Conservation (phyloP, 2,888 invertebrate species). For the Folsomia manolachei region DNA sequence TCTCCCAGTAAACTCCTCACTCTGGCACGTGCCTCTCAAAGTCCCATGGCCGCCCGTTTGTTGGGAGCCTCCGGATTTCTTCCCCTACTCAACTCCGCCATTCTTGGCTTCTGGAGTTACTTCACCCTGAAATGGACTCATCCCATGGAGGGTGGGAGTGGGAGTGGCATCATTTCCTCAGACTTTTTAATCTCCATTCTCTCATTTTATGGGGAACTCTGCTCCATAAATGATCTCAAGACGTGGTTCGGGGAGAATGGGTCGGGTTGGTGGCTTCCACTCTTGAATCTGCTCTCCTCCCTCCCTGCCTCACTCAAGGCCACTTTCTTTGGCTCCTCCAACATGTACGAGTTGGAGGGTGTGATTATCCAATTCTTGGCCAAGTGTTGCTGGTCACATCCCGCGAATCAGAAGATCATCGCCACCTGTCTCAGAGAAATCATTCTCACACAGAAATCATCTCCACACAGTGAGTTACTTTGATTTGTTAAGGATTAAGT, state of each 20-base stretch:
- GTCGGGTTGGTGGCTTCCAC: slow-evolving; percentile 78
- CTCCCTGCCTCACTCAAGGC: slow-evolving; percentile 45
- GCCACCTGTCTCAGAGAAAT: slow-evolving; percentile 76
- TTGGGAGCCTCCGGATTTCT: slow-evolving; percentile 75
- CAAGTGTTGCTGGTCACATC: slow-evolving; percentile 79
- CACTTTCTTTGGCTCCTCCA: slow-evolving; percentile 42
- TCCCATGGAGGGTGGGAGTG: neutral
- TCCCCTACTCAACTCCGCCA: slow-evolving; percentile 62
- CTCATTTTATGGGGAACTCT: slow-evolving; percentile 76
- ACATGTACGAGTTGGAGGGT: slow-evolving; percentile 62
- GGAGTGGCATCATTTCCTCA: slow-evolving; percentile 26
- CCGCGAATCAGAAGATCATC: slow-evolving; percentile 76
- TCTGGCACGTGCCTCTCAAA: slow-evolving; percentile 75
- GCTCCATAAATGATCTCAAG: slow-evolving; percentile 75
- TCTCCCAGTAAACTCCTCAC: slow-evolving; percentile 69
- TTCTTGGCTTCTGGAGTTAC: slow-evolving; percentile 55
- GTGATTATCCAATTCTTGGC: slow-evolving; percentile 78
- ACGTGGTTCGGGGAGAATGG: slow-evolving; percentile 84
- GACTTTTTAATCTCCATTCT: slow-evolving; percentile 59
- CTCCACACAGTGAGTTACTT: slow-evolving; percentile 54
- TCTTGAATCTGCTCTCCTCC: slow-evolving; percentile 67
- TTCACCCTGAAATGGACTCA: slow-evolving; percentile 36
- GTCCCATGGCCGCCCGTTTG: slow-evolving; percentile 71
- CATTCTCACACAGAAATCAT: slow-evolving; percentile 62
- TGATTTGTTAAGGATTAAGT: too few relatives aligned